Evolutionary conservation across 2,113 vertebrate species (phyloP), one percentile per base, ranked within the genome.

Genomic region (Oceanodroma tethys): DNA sequence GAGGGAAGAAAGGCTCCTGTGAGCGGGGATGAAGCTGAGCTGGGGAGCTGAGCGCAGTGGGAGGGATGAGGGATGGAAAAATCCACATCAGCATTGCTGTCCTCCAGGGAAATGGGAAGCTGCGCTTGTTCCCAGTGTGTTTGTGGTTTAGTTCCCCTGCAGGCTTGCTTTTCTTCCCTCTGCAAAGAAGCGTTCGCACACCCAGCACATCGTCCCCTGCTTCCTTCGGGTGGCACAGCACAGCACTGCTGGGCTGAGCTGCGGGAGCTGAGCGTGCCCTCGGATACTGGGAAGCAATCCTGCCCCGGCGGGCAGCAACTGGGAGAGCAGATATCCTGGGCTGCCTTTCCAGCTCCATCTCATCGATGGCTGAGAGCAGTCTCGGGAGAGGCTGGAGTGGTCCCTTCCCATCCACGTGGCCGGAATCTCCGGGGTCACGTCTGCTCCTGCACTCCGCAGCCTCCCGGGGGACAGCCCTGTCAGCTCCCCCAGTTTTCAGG

Each of bases 281-380:
- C 2, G 11, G 56, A 7, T 13, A 1, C 16, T 3, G 70, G 55
- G 86, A 23, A 45, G 56, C 12, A 25, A 52, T 8, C n/a, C 67
- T 52, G 52, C 11, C 23, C 42, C 2, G 1, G 34, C 2, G 6
- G 53, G 71, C 29, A 55, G 80, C 6, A 1, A 13, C 36, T 1
- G 5, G 27, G 38, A 16, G 17, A 22, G 36, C 48, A 45, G 48
- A 22, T 4, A 27, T 32, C 75, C 62, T 7, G 42, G 16, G 36
- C 22, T 40, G 11, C 23, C 60, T 48, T 73, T 30, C 60, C 60
- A 80, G 81, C 48, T 56, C 38, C 42, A 4, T 30, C 59, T 59
- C 25, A 1, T 2, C 12, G 0, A 3, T 4, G 50, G 23, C 63
- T 13, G 43, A 21, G 19, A 23, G 20, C 45, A 17, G 8, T 4